These are phyloP conservation scores for Tetramorium bicarinatum DNA, from an alignment of 2,888 invertebrate species.

Conservation along the genomic window DNA sequence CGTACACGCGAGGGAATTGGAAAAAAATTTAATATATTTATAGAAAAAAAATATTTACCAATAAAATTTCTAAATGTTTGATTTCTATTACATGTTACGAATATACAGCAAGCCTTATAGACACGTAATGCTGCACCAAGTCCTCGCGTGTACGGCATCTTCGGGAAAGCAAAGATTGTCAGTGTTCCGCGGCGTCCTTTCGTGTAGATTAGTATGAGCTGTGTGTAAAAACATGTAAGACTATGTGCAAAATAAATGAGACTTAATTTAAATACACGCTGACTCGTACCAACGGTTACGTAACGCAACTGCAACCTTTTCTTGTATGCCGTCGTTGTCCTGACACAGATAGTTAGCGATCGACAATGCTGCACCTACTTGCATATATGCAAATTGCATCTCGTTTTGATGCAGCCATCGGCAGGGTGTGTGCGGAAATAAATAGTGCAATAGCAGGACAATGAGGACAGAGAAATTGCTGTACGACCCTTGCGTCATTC, in stretches of 20 bases:
- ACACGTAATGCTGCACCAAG: not conserved
- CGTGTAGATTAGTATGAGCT: slow-evolving; percentile 61
- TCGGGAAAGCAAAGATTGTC: slow-evolving; percentile 1
- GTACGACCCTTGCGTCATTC: not conserved
- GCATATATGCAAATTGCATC: slow-evolving; percentile 46
- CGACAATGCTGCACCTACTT: slow-evolving; percentile 40
- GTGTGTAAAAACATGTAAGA: slow-evolving; percentile 67
- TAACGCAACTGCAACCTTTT: slow-evolving; percentile 46
- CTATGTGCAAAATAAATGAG: slow-evolving; percentile 59
- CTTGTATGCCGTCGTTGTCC: slow-evolving; percentile 55
- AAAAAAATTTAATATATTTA: not conserved
- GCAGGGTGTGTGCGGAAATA: slow-evolving; percentile 46
- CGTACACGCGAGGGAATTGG: slow-evolving; percentile 31
- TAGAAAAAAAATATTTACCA: not conserved
- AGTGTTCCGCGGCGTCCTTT: slow-evolving; percentile 46
- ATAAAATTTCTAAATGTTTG: slow-evolving; percentile 32
- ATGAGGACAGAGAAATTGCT: slow-evolving; percentile 40
- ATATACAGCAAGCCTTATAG: not conserved
- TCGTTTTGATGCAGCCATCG: slow-evolving; percentile 13
- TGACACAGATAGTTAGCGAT: slow-evolving; percentile 28
- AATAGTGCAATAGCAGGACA: slow-evolving; percentile 49
- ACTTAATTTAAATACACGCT: slow-evolving; percentile 59
- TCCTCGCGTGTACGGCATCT: not conserved
- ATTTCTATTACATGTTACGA: not conserved
- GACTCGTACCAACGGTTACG: slow-evolving; percentile 18